Base-by-base conservation (phyloP, 2,888 invertebrate genomes). In the Pseudanteris insignis region DNA sequence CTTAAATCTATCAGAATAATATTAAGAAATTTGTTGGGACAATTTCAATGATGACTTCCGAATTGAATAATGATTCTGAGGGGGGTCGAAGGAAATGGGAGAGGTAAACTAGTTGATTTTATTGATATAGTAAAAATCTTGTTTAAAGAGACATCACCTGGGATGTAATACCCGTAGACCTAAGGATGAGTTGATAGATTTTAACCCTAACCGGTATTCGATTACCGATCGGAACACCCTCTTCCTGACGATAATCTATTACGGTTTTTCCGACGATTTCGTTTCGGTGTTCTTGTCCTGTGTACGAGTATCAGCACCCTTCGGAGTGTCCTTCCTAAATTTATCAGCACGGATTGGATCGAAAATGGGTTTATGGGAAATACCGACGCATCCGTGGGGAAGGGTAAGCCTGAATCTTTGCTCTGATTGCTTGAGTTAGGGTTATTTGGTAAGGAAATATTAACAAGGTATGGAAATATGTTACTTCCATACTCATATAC, bases 201-300 rank as follows among this genome's bases (percentile, higher is more conserved):
- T 73, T 72, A 75, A 74, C 73, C 72, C 74, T 71, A 71, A 72
- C 72, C 69, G 70, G 72, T 74, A 75, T 77, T 67, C 63, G 63
- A 67, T 65, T 63, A 68, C 65, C 63, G 62, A 68, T 63, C 54
- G 54, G 44, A 40, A 41, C 43, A 43, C 50, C 50, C 65, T 62
- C 63, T 62, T 54, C 51, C 44, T 37, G 41, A 62, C 65, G 74
- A 77, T 75, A 75, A 76, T 77, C 76, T 71, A 76, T 77, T 77
- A 76, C 68, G 66, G 70, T 75, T 75, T 72, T 76, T 74, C 72
- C 70, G 64, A 48, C 64, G 64, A 66, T 50, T 59, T 54, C 51
- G 53, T 68, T 66, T 66, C 60, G 44, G 26, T 54, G 51, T 44
- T 53, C 44, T 58, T 53, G 50, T 50, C 12, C 34, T 14, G 37